Evolutionary conservation across 2,888 invertebrate species (phyloP), one percentile per base, ranked within the genome.

Genomic region (Lypha dubia): DNA sequence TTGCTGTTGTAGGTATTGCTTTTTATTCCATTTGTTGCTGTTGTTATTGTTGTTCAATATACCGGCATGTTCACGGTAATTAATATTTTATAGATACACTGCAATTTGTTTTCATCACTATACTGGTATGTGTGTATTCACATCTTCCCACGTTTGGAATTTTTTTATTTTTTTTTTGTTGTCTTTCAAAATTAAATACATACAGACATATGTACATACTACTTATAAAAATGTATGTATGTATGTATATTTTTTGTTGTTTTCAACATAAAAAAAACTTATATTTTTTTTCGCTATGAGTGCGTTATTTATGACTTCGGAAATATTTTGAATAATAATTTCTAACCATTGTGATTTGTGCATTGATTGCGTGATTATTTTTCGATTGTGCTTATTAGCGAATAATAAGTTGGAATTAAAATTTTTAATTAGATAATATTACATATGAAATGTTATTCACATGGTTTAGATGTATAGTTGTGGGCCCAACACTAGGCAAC

Each of bases 21-120:
- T 53, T 74, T 41, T 74, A 28, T 41, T 17, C 38, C 28, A 32
- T 17, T 74, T 63, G 41, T 51, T 58, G 70, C 35, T 60, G 11
- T 79, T 75, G 51, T 62, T 74, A 49, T 53, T 83, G 62, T 65
- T 83, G 68, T 74, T 84, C 58, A 56, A 49, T 73, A 70, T 74
- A 70, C 84, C 84, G 84, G 81, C 77, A 81, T 84, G 58, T 79
- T 73, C 68, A 70, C 71, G 74, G 63, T 81, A 80, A 84, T 84
- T 80, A 80, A 81, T 81, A 81, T 81, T 80, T 81, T 67, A 63
- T 74, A 49, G 49, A 49, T 20, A 68, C 73, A 63, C 44, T 71
- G 67, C 68, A 77, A 84, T 84, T 77, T 76, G 63, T 79, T 76
- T 71, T 62, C 71, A 56, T 68, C 56, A n/a, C n/a, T n/a, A n/a